Percentiles rank a stretch among this genome's conserved stretches.
These are phyloP conservation scores for Gnatocerus cornutus DNA, from an alignment of 2,888 invertebrate species.

Conservation along the genomic window DNA sequence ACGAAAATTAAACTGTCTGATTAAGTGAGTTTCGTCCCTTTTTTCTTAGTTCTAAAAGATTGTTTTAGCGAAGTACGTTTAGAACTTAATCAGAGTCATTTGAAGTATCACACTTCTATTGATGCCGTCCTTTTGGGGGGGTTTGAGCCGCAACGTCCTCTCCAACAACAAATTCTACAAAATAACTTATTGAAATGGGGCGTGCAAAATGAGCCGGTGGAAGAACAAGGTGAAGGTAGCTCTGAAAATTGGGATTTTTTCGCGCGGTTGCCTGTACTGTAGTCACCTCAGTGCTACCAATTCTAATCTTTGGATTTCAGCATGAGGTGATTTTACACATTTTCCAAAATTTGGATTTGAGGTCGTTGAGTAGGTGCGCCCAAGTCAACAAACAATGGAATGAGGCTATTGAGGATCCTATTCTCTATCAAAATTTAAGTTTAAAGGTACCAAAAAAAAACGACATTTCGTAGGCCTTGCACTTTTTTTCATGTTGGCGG, in stretches of 20 bases:
- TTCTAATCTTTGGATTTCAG: slow-evolving; percentile 71
- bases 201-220: background rate
- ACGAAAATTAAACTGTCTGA: slow-evolving; percentile 73
- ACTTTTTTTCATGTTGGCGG: background rate
- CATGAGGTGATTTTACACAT: slow-evolving; percentile 88
- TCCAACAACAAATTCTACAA: slow-evolving; percentile 60
- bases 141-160: slow-evolving; percentile 59
- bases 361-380: slow-evolving; percentile 84
- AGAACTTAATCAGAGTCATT: slow-evolving; percentile 87
- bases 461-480: too few relatives aligned
- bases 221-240: background rate
- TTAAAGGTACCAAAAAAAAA: too few relatives aligned
- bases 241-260: slow-evolving; percentile 52
- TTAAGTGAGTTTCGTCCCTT: slow-evolving; percentile 70
- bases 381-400: slow-evolving; percentile 84
- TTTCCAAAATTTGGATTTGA: slow-evolving; percentile 86
- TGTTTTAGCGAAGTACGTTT: slow-evolving; percentile 81
- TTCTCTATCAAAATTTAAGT: slow-evolving; percentile 86
- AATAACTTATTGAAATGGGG: slow-evolving; percentile 55
- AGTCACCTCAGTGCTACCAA: slow-evolving; percentile 28
- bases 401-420: slow-evolving; percentile 81
- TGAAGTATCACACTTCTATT: slow-evolving; percentile 90
- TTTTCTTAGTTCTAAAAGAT: background rate
- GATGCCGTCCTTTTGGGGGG: slow-evolving; percentile 90
- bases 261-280: slow-evolving; percentile 57